Percentiles rank a stretch among this genome's conserved stretches.
Evolutionary conservation across 2,113 vertebrate species (phyloP).

Genomic region (Columba livia): DNA sequence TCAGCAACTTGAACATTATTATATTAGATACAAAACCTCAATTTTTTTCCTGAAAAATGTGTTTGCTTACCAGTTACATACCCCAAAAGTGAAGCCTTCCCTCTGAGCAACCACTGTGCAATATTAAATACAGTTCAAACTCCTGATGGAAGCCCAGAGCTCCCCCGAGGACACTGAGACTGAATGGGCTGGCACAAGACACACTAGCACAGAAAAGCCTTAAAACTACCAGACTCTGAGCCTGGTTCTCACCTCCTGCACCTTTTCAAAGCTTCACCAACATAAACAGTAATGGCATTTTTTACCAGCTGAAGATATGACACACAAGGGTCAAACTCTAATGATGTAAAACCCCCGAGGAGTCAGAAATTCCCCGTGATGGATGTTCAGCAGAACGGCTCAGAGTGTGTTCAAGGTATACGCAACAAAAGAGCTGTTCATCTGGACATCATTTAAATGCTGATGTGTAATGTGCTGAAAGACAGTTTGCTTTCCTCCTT

Average conservation of each 20-base stretch:
- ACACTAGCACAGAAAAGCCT: background rate
- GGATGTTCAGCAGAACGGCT: background rate
- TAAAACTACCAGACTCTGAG: background rate
- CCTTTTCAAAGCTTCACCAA: background rate
- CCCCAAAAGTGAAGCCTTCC: background rate
- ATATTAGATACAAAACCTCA: background rate
- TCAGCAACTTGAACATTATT: background rate
- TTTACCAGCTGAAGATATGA: background rate
- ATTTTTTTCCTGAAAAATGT: background rate
- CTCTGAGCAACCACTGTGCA: background rate
- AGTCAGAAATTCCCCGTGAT: background rate
- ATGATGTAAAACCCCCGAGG: accelerated
- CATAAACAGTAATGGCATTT: background rate
- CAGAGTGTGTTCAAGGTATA: background rate
- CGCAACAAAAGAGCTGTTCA: background rate
- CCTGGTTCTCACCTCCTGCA: background rate
- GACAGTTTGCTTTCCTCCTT: background rate
- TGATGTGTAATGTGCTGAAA: background rate
- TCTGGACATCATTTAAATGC: background rate
- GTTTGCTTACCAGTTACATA: background rate
- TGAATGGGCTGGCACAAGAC: background rate
- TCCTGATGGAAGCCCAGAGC: background rate
- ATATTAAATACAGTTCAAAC: background rate
- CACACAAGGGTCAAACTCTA: background rate
- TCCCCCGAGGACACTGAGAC: accelerated